phyloP scores from a whole-genome alignment of 2,113 vertebrate genomes.

The Dendrocopos noguchii region DNA sequence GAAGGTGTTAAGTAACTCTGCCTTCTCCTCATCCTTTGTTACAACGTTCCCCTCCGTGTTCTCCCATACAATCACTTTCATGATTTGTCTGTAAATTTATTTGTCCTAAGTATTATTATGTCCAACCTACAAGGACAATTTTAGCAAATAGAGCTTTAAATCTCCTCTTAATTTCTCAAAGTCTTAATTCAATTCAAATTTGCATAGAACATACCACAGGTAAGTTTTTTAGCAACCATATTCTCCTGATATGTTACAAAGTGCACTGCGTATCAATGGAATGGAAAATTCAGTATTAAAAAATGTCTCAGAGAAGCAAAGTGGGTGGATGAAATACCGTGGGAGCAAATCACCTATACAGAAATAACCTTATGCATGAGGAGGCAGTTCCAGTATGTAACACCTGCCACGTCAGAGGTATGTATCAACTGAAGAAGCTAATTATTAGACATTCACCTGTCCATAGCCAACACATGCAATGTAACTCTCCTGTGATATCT shows the following conservation, averaged over 20 bases:
- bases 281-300: background rate
- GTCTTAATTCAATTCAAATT: slow-evolving; percentile 5
- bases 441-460: background rate
- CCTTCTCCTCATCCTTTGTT: too few species aligned
- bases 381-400: background rate
- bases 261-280: background rate
- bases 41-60: too few species aligned
- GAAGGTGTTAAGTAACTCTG: too few species aligned
- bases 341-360: background rate
- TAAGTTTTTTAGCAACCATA: background rate
- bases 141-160: background rate
- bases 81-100: background rate
- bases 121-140: background rate
- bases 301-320: background rate
- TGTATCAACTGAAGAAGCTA: background rate
- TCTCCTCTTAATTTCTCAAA: background rate
- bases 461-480: fast-evolving
- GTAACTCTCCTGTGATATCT: background rate
- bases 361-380: background rate
- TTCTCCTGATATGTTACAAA: background rate
- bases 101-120: background rate
- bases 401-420: background rate
- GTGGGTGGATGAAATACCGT: background rate
- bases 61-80: background rate
- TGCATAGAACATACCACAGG: background rate